phyloP scores from a whole-genome alignment of 2,888 invertebrate genomes.

The Parnassius orleans region DNA sequence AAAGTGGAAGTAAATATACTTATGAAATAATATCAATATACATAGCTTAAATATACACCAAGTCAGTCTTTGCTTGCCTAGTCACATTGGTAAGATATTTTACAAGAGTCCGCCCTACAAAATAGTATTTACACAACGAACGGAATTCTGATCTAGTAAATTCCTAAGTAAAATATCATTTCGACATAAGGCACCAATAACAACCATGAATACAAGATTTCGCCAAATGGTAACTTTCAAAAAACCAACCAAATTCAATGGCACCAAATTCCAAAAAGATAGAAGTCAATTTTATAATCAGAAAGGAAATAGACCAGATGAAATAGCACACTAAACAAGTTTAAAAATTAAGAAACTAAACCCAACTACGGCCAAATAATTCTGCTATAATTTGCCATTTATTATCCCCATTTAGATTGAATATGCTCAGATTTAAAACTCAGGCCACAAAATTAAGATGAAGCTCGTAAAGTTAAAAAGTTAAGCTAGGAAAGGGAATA shows the following conservation, averaged over 20 bases:
- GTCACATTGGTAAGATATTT: slow-evolving; percentile 69
- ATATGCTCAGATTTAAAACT: too few species aligned
- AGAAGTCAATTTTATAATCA: slow-evolving; percentile 1
- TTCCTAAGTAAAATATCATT: slow-evolving; percentile 40
- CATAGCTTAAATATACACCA: slow-evolving; percentile 65
- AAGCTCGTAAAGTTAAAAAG: too few species aligned
- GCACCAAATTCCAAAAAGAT: slow-evolving; percentile 42
- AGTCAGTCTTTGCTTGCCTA: slow-evolving; percentile 81
- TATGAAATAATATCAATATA: slow-evolving; percentile 58
- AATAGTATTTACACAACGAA: slow-evolving; percentile 35
- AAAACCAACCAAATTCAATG: slow-evolving; percentile 45
- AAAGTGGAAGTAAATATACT: slow-evolving; percentile 64
- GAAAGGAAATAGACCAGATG: slow-evolving; percentile 42
- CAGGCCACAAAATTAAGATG: too few species aligned
- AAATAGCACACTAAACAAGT: too few species aligned
- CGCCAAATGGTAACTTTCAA: slow-evolving; percentile 51
- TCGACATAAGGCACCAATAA: slow-evolving; percentile 49
- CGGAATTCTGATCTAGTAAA: slow-evolving; percentile 22
- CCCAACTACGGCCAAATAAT: too few species aligned
- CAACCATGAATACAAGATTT: slow-evolving; percentile 32
- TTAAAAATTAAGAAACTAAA: too few species aligned
- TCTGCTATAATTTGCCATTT: too few species aligned
- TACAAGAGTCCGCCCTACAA: slow-evolving; percentile 14
- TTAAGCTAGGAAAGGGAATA: too few species aligned
- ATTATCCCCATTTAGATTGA: too few species aligned